Conservation (phyloP, 2,113 vertebrate genomes). For the Seriola rivoliana region DNA sequence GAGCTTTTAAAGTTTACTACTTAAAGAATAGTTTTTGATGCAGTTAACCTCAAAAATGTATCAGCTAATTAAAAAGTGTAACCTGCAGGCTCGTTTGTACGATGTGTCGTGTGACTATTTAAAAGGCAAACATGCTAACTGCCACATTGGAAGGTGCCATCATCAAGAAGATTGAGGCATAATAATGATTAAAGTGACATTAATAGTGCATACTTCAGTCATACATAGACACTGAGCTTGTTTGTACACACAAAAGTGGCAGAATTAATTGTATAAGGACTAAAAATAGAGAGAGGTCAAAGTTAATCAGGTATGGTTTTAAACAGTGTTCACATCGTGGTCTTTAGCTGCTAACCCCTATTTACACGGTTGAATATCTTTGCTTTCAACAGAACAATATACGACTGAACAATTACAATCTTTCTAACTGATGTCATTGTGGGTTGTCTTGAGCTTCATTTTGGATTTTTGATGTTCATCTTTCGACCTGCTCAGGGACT, state of each 20-base stretch:
- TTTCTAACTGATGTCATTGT: background rate
- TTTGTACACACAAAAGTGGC: too few relatives aligned
- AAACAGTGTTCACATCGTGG: background rate
- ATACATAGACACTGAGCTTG: background rate
- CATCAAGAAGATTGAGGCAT: too few relatives aligned
- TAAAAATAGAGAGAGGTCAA: background rate
- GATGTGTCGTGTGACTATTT: too few relatives aligned
- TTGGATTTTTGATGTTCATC: slow-evolving; percentile 43
- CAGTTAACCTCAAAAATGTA: too few relatives aligned
- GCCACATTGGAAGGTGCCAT: too few relatives aligned
- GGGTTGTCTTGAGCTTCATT: slow-evolving; percentile 7
- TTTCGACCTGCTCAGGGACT: slow-evolving; percentile 42
- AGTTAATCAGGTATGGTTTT: background rate
- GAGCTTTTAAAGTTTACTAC: too few relatives aligned
- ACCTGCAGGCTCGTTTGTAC: too few relatives aligned
- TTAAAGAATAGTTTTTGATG: too few relatives aligned
- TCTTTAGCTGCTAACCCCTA: background rate
- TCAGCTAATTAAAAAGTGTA: too few relatives aligned
- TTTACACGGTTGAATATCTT: background rate
- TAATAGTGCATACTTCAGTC: background rate
- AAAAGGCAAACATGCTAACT: too few relatives aligned
- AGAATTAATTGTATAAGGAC: too few relatives aligned
- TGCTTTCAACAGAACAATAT: background rate
- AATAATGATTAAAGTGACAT: too few relatives aligned
- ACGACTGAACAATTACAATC: background rate